These are phyloP conservation scores for Parapristionchus giblindavisi DNA, from an alignment of 2,888 invertebrate species.

Conservation along the genomic window DNA sequence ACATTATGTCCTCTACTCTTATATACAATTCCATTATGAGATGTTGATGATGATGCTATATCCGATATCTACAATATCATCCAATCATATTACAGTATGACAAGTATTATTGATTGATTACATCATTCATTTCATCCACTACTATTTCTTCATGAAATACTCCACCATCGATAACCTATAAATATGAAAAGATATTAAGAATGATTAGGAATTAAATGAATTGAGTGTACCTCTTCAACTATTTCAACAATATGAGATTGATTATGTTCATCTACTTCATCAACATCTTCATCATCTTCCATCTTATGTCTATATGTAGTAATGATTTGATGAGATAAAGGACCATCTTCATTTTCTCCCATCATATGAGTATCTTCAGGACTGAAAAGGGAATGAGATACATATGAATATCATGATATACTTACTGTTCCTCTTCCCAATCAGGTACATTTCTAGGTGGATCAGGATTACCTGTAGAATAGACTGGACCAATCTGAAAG, in stretches of 20 bases:
- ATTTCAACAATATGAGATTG: slow-evolving; percentile 23
- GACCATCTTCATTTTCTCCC: no score
- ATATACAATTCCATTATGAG: not conserved
- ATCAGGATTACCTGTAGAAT: slow-evolving; percentile 23
- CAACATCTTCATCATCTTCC: slow-evolving; percentile 1
- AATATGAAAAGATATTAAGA: not conserved
- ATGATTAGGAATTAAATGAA: not conserved
- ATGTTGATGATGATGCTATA: not conserved
- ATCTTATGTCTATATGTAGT: not conserved
- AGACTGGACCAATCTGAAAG: slow-evolving; percentile 31
- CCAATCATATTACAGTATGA: not conserved
- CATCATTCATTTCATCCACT: slow-evolving; percentile 1
- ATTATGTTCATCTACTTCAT: slow-evolving; percentile 1
- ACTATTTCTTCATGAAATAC: slow-evolving; percentile 31
- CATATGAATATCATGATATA: not conserved
- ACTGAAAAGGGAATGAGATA: no score
- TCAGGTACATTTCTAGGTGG: slow-evolving; percentile 29
- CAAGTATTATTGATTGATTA: not conserved
- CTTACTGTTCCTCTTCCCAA: not conserved
- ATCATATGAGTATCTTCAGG: no score
- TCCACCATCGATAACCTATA: slow-evolving; percentile 15
- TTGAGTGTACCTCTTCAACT: slow-evolving; percentile 25
- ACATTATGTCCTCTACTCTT: no score
- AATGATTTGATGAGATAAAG: not conserved
- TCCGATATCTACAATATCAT: no score